Percentiles rank a stretch among this genome's conserved stretches.
Evolutionary conservation across 92 coral and sea anemone species (phyloP).

Genomic region (Ricordea florida): DNA sequence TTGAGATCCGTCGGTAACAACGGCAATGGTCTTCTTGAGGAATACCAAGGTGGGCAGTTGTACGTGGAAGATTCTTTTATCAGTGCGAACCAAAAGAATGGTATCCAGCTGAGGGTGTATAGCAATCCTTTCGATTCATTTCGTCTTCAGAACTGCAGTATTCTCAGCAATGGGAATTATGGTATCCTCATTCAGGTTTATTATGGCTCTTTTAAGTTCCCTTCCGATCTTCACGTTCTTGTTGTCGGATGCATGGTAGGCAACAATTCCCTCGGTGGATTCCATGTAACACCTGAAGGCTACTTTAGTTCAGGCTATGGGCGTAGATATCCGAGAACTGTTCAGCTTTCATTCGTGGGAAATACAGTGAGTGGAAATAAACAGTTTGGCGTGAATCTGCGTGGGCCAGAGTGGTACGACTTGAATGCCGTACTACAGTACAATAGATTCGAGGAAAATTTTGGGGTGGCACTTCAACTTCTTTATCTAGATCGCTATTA

Average conservation of each 20-base stretch:
- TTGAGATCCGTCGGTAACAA: background rate
- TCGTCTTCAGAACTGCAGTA: background rate
- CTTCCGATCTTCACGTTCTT: background rate
- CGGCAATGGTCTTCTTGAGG: background rate
- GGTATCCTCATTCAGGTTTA: background rate
- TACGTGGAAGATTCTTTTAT: background rate
- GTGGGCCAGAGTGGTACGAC: slow-evolving; percentile 5
- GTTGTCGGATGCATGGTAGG: background rate
- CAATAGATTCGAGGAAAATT: slow-evolving; percentile 1
- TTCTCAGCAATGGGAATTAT: background rate
- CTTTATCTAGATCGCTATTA: no score
- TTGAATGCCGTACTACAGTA: background rate
- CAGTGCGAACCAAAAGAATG: background rate
- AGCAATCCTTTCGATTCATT: background rate
- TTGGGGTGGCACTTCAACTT: background rate
- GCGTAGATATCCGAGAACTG: background rate
- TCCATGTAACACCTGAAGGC: background rate
- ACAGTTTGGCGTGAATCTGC: background rate
- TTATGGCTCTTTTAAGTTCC: background rate
- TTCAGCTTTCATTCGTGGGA: slow-evolving; percentile 6
- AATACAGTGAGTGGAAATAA: slow-evolving; percentile 1
- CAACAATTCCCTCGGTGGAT: slow-evolving; percentile 11
- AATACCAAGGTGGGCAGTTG: background rate
- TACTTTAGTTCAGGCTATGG: no score
- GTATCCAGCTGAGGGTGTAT: background rate